Evolutionary conservation across 2,888 invertebrate species (phyloP), one percentile per base, ranked within the genome.

Genomic region (Nephrotoma guestfalica): DNA sequence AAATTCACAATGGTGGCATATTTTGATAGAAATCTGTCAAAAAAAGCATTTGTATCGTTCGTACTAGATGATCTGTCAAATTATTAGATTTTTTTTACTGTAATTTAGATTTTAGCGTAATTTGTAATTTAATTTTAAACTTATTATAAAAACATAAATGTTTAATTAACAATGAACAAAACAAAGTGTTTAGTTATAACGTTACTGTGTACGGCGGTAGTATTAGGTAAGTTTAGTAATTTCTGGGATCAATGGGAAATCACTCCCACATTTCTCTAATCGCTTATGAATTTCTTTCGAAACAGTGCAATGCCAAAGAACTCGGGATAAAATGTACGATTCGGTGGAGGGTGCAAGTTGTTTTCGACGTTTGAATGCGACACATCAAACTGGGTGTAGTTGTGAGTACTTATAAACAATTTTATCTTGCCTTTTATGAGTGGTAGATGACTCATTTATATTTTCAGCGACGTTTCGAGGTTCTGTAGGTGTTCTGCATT

Each of bases 321-420:
- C 95, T n/a, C 95, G 94, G 90, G 95, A 96, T 89, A 95, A 95
- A 92, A 97, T 97, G 93, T 97, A 97, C 89, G 94, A 94, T 88
- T 91, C 94, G 11, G 94, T 97, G 86, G 93, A 93, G 88, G 96
- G 95, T 85, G 93, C 94, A 85, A 94, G 95, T 86, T 99, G 99
- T 92, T 97, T 97, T 90, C 94, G 98, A 88, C 93, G 97, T 88
- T 92, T 99, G 88, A 99, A 99, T 93, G 98, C 96, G 87, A 99
- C 99, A 11, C 97, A 98, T 92, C 97, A 98, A 92, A 95, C 96
- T 88, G 99, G 99, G 87, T 99, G 99, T 91, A 95, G 97, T 86
- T 97, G 98, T 98, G 93, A 94, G 96, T 93, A 47, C 84, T 51
- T 30, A 2, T 30, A 2, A 30, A 47, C 5, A 30, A 57, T 47